Conservation (phyloP, 2,113 vertebrate species). For the Rhynchopsitta pachyrhyncha region DNA sequence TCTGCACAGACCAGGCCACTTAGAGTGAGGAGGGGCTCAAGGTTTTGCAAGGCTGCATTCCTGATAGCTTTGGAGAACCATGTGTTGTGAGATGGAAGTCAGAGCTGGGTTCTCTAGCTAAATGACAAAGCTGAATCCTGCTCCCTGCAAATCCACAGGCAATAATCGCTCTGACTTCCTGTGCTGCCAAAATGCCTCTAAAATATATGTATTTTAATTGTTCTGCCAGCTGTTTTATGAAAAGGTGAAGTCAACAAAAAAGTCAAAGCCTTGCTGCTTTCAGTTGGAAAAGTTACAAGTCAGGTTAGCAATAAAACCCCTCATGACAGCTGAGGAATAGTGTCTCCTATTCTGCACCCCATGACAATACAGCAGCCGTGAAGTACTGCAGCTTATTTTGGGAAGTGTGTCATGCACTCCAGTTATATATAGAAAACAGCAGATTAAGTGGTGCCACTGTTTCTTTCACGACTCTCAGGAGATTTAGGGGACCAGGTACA, state of each 20-base stretch:
- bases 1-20: neutral
- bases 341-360: neutral
- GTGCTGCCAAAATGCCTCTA: neutral
- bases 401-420: conserved; percentile 20
- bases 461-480: neutral
- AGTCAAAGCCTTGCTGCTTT: neutral
- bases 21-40: neutral
- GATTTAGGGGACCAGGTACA: neutral
- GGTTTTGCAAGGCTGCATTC: neutral
- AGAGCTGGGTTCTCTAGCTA: neutral
- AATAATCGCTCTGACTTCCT: neutral
- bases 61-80: neutral
- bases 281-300: neutral
- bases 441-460: neutral
- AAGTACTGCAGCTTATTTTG: conserved; percentile 26
- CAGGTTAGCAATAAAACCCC: neutral
- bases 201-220: neutral
- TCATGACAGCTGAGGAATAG: conserved; percentile 2
- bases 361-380: neutral
- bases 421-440: conserved; percentile 23
- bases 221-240: neutral
- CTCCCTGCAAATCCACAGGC: neutral
- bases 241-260: neutral
- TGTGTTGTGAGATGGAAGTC: neutral
- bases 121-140: neutral